These are phyloP conservation scores for Drosophila niveifrons DNA, from an alignment of 2,888 invertebrate species.

Conservation along the genomic window DNA sequence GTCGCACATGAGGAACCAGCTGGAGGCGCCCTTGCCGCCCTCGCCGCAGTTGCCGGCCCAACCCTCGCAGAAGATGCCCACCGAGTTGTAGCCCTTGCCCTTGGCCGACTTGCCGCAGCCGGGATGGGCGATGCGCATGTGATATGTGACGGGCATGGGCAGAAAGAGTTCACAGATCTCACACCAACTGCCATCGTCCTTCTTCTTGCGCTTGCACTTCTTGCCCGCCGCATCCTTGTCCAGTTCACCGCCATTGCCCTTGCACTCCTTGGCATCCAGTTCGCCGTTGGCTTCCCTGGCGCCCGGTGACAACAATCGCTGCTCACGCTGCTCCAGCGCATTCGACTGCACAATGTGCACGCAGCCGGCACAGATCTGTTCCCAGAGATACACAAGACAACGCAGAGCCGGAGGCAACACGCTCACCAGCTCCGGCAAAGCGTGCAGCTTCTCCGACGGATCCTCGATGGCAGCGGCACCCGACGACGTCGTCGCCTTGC, in stretches of 20 bases:
- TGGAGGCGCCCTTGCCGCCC: slow-evolving; percentile 91
- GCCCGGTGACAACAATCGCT: slow-evolving; percentile 73
- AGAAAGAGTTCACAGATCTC: slow-evolving; percentile 94
- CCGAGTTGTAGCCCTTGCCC: slow-evolving; percentile 96
- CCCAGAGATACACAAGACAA: slow-evolving; percentile 95
- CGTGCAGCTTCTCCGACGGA: slow-evolving; percentile 76
- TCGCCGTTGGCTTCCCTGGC: slow-evolving; percentile 63
- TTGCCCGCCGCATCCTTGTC: slow-evolving; percentile 82
- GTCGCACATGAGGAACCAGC: slow-evolving; percentile 97
- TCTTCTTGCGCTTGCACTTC: slow-evolving; percentile 83
- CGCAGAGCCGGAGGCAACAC: slow-evolving; percentile 95
- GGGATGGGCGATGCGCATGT: slow-evolving; percentile 95
- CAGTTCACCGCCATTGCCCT: slow-evolving; percentile 32
- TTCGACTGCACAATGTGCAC: slow-evolving; percentile 87
- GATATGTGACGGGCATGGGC: slow-evolving; percentile 93
- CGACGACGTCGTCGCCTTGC: slow-evolving; percentile 66
- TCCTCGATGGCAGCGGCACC: slow-evolving; percentile 36
- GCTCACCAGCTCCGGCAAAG: slow-evolving; percentile 87
- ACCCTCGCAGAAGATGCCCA: slow-evolving; percentile 94
- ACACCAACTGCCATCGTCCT: slow-evolving; percentile 87
- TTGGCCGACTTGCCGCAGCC: slow-evolving; percentile 95
- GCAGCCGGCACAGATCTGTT: slow-evolving; percentile 90
- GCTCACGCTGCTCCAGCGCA: slow-evolving; percentile 79
- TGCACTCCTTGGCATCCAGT: slow-evolving; percentile 64
- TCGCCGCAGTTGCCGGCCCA: slow-evolving; percentile 96